These are phyloP conservation scores for Helicoverpa armigera DNA, from an alignment of 1,140 invertebrate species.

Conservation along the genomic window DNA sequence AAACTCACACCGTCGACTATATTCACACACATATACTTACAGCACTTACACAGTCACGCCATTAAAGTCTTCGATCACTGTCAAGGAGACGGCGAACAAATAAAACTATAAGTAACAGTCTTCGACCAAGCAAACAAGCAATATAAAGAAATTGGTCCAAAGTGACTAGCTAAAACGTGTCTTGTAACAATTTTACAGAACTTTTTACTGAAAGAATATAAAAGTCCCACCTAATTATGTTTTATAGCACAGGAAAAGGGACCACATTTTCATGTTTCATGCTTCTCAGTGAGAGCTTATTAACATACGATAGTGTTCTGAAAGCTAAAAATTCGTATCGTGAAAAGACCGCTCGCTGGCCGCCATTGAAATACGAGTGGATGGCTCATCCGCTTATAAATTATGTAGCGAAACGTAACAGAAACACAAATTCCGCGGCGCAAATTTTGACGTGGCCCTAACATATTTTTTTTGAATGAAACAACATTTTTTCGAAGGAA, in stretches of 20 bases:
- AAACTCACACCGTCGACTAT: constrained; percentile 1
- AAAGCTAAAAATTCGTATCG: constrained; percentile 66
- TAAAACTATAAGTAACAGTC: constrained; percentile 44
- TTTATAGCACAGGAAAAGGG: constrained; percentile 30
- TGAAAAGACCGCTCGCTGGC: constrained; percentile 55
- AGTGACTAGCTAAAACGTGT: constrained; percentile 35
- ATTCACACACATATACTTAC: constrained; percentile 1
- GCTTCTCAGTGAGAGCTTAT: constrained; percentile 60
- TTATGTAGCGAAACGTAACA: constrained; percentile 63
- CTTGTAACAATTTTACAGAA: constrained; percentile 11
- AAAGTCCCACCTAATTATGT: constrained; percentile 22
- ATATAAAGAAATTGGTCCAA: constrained; percentile 30
- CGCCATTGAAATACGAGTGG: constrained; percentile 61
- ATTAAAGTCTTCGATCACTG: constrained; percentile 44
- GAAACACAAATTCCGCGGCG: constrained; percentile 54
- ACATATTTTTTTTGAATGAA: constrained; percentile 51
- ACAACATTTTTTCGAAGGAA: constrained; percentile 31
- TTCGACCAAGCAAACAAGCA: constrained; percentile 18
- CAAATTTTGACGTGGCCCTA: constrained; percentile 49
- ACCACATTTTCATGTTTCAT: constrained; percentile 54
- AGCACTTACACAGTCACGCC: constrained; percentile 22
- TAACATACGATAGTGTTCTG: constrained; percentile 67
- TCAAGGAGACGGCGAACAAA: constrained; percentile 34
- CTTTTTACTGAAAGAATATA: constrained; percentile 11
- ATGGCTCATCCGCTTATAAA: constrained; percentile 65